Conservation (phyloP, 2,113 vertebrate genomes). For the Glaucomys volans region DNA sequence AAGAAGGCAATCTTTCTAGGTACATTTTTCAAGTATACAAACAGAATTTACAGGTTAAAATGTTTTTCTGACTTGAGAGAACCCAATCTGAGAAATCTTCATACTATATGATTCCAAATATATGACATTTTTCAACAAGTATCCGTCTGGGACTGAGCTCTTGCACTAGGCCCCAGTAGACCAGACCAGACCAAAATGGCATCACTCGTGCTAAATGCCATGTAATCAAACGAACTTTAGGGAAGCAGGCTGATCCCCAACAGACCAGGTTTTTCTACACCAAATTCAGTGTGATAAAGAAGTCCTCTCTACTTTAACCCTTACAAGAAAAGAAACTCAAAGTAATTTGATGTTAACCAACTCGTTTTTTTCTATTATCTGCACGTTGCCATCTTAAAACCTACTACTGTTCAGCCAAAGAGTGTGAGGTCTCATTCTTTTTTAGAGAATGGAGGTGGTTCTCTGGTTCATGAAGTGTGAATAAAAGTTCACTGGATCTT, state of each 20-base stretch:
- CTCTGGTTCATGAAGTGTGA: not conserved
- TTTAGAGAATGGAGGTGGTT: not conserved
- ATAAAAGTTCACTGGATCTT: not conserved
- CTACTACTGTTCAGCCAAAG: not conserved
- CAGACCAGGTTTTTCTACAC: not conserved
- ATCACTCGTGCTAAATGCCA: not conserved
- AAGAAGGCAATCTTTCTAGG: not conserved
- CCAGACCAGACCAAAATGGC: not conserved
- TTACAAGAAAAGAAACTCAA: not conserved
- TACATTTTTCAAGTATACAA: not conserved
- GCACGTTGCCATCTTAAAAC: not conserved
- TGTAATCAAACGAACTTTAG: not conserved
- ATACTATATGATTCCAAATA: not conserved
- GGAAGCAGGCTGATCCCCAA: not conserved
- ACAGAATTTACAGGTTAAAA: conserved; percentile 16
- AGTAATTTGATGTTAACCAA: not conserved
- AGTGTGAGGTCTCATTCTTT: not conserved
- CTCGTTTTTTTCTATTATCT: not conserved
- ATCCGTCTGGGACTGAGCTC: not conserved
- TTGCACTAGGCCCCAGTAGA: not conserved
- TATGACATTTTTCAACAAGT: not conserved
- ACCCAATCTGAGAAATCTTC: not conserved
- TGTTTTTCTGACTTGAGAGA: not conserved
- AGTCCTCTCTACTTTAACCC: not conserved
- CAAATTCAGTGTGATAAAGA: not conserved